Base-by-base conservation (phyloP, 1,140 invertebrate genomes). In the Mizuhopecten yessoensis region DNA sequence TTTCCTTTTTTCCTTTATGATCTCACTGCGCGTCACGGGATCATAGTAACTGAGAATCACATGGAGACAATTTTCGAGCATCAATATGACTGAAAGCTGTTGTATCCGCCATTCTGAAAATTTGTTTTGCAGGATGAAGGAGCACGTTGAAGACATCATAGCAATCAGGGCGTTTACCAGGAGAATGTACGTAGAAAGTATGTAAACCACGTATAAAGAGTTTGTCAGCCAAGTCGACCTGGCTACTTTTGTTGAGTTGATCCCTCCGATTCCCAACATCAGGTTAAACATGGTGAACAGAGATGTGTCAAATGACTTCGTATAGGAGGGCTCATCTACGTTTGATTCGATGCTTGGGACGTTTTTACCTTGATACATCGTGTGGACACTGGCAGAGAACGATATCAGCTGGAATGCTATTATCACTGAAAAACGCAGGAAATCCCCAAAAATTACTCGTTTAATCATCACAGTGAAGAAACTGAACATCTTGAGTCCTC, bases 401-500 rank as follows among this genome's bases (percentile, higher is more conserved):
- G 94, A 90, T 29, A 94, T 49, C 15, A 94, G 90, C 87, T 93
- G 90, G 3, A 94, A 33, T 5, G 91, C 33, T 36, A 95, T 93
- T 29, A 95, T 92, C 11, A 93, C 39, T 0, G 94, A 94, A 88
- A 95, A 95, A 17, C 94, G 45, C 34, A 93, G 34, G 89, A 94
- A 86, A 91, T 94, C 93, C 33, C 94, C 93, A 86, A 94, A 90
- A 17, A 94, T 91, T 29, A 94, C 92, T 49, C 94, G 93, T 88
- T 94, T 93, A 17, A 94, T 90, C 93, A 95, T 93, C 29, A 94
- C 94, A 9, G 94, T 95, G 90, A 95, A 95, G 88, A 95, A 95
- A 49, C 92, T 93, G 89, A 95, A 95, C 88, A 94, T 94, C 88
- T 93, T 92, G 20, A 89, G 88, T 0, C 92, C 93, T 17, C 94